A percentile compares a stretch with the other conserved stretches of the same genome.
phyloP scores from a whole-genome alignment of 2,888 invertebrate species.

The Caenorhabditis becei region DNA sequence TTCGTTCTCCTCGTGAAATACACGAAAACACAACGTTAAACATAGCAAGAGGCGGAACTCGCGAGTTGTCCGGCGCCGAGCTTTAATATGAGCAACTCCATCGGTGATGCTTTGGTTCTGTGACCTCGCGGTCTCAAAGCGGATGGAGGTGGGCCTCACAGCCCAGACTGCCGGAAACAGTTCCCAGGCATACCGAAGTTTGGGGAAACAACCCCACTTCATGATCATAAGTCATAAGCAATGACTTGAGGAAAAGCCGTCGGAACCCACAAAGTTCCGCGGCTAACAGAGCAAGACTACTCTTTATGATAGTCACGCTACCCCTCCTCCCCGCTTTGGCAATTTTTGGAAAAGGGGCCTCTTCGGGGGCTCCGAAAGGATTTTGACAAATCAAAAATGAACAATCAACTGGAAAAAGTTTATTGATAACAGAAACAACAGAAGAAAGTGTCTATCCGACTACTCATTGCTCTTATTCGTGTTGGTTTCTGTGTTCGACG shows the following conservation, averaged over 20 bases:
- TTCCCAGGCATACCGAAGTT: too few species aligned
- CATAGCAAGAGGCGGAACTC: slow-evolving; percentile 11
- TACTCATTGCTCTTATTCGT: background rate
- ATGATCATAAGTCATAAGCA: too few species aligned
- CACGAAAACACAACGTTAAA: background rate
- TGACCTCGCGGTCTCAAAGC: background rate
- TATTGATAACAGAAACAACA: background rate
- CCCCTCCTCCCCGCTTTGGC: background rate
- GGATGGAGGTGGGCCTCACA: background rate
- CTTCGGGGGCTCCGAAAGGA: background rate
- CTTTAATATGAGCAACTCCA: background rate
- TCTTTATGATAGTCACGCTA: too few species aligned
- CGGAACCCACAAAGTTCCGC: too few species aligned
- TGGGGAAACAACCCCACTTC: too few species aligned
- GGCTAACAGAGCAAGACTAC: too few species aligned
- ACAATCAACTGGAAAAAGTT: background rate
- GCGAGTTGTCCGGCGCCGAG: slow-evolving; percentile 1
- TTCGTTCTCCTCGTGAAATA: background rate
- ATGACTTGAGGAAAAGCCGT: too few species aligned
- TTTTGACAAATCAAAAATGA: background rate
- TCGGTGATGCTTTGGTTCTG: background rate
- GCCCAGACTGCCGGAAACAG: background rate
- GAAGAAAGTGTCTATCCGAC: background rate
- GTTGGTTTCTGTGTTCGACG: background rate
- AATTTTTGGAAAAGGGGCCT: background rate